phyloP scores from a whole-genome alignment of 2,888 invertebrate genomes.

The Stictocephala bisonia region DNA sequence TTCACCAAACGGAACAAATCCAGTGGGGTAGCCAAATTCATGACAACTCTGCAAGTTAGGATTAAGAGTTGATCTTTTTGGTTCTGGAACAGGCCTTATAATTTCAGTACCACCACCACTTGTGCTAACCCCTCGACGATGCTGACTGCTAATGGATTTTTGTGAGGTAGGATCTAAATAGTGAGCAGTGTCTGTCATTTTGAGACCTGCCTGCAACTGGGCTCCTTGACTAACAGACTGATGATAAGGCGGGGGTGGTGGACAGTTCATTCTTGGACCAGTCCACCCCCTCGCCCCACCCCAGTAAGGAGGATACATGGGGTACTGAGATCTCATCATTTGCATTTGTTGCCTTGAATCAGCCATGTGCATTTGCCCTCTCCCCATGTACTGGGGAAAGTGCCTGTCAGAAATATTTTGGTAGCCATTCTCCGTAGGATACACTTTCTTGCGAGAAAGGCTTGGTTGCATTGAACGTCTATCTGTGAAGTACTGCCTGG shows the following conservation, averaged over 20 bases:
- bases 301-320: slow-evolving; percentile 41
- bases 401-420: slow-evolving; percentile 26
- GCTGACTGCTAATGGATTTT: slow-evolving; percentile 11
- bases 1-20: slow-evolving; percentile 40
- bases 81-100: slow-evolving; percentile 34
- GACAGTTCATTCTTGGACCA: slow-evolving; percentile 35
- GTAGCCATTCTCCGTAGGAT: slow-evolving; percentile 17
- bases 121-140: background rate
- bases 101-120: slow-evolving; percentile 24
- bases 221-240: slow-evolving; percentile 41
- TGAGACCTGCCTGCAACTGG: slow-evolving; percentile 39
- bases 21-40: slow-evolving; percentile 37
- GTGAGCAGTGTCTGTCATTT: slow-evolving; percentile 30
- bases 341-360: slow-evolving; percentile 36
- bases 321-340: slow-evolving; percentile 42
- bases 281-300: slow-evolving; percentile 11
- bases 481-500: slow-evolving; percentile 40
- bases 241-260: slow-evolving; percentile 38
- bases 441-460: slow-evolving; percentile 35
- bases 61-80: slow-evolving; percentile 18
- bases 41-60: slow-evolving; percentile 38
- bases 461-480: slow-evolving; percentile 24
- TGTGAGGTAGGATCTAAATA: slow-evolving; percentile 23
- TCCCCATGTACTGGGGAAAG: slow-evolving; percentile 24
- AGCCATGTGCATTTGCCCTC: slow-evolving; percentile 30